Base-by-base conservation (phyloP, 2,113 vertebrate species). In the Lanius ludovicianus region DNA sequence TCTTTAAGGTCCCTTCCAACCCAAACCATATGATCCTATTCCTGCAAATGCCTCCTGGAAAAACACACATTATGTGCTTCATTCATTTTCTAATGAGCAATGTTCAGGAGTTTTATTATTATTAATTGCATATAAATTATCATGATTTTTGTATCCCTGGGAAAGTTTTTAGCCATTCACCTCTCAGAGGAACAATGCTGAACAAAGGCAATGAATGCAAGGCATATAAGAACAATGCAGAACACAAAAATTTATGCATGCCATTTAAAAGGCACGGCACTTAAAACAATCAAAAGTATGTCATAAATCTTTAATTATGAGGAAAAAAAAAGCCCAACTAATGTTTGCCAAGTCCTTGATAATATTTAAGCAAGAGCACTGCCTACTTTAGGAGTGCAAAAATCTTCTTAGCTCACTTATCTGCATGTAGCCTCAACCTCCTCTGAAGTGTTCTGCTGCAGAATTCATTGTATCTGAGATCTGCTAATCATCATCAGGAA, bases 121-220 rank as follows among this genome's bases (percentile, higher is more conserved):
- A 96, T 94, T 96, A 97, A 97, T 90, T 96, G 93, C 93, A 95
- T 93, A 95, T 93, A 96, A 97, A 97, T 96, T 93, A 93, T 90
- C 84, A 37, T 83, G 84, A 95, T 93, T 97, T 96, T 90, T 97
- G 62, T 96, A 97, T 92, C 75, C 62, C 82, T 90, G 55, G 77
- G 69, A 87, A 96, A 90, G 84, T 93, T 92, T 96, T 96, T 96
- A 96, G 96, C 90, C 84, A 73, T 94, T 95, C 85, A 94, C 93
- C 78, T 95, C 94, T 96, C 79, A 64, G 74, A 96, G 79, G 90
- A 97, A 91, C 73, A 83, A 94, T 60, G 69, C 49, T 90, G 80
- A 92, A 93, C 60, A 92, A 93, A 96, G 92, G 80, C 73, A 74
- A 50, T 44, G 90, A 94, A 85, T 52, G 78, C 75, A 37, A 30